Evolutionary conservation across 2,113 vertebrate genomes (phyloP).

Genomic region (Phoenicopterus ruber): DNA sequence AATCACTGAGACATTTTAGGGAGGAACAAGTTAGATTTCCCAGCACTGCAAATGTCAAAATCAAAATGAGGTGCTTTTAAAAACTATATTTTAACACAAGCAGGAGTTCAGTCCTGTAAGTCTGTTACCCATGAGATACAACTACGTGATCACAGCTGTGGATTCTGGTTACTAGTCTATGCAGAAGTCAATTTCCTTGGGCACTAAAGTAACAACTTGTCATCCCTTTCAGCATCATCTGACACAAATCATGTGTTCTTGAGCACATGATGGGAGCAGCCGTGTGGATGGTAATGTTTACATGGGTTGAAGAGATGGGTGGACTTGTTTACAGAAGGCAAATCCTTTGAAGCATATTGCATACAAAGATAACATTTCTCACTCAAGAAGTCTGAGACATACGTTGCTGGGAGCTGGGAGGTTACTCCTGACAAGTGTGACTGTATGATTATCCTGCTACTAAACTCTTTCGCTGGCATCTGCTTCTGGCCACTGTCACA

Average conservation of each 20-base stretch:
- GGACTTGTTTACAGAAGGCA: slow-evolving; percentile 36
- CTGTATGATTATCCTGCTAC: neutral
- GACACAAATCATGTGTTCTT: slow-evolving; percentile 36
- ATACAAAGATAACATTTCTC: neutral
- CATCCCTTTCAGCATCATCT: slow-evolving; percentile 34
- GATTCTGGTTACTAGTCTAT: neutral
- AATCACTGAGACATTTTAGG: neutral
- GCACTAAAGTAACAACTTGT: slow-evolving; percentile 23
- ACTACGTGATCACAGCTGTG: neutral
- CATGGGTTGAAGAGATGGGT: neutral
- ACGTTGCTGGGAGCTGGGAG: slow-evolving; percentile 3
- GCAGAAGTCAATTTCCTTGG: neutral
- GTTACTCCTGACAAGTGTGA: slow-evolving; percentile 11
- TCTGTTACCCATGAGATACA: neutral
- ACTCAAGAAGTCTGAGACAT: neutral
- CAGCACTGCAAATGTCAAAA: neutral
- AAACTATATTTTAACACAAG: neutral
- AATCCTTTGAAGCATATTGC: slow-evolving; percentile 46
- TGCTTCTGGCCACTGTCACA: neutral
- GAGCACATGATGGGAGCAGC: slow-evolving; percentile 50
- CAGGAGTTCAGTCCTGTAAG: neutral
- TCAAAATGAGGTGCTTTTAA: neutral
- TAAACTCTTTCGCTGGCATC: neutral
- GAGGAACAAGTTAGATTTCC: neutral
- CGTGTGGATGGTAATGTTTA: neutral